Evolutionary conservation across 2,113 vertebrate species (phyloP).

Genomic region (Paramisgurnus dabryanus): DNA sequence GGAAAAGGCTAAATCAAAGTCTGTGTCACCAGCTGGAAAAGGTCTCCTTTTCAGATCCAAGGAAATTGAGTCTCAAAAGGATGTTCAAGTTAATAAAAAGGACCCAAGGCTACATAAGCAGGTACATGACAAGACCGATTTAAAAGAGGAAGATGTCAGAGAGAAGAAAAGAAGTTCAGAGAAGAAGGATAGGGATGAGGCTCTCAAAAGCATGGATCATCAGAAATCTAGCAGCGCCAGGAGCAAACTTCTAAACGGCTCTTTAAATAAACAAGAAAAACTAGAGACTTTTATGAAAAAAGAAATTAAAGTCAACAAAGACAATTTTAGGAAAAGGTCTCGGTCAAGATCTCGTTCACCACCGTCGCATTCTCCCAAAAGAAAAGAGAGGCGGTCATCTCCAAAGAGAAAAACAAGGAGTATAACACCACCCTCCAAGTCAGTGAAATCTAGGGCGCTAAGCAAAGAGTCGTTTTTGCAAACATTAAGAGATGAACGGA

Average conservation of each 20-base stretch:
- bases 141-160: conserved; percentile 80
- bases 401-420: conserved; percentile 86
- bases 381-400: conserved; percentile 84
- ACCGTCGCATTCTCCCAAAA: conserved; percentile 81
- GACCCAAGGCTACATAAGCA: conserved; percentile 90
- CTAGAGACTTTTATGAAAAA: conserved; percentile 77
- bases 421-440: conserved; percentile 80
- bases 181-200: conserved; percentile 88
- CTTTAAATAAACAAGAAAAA: conserved; percentile 80
- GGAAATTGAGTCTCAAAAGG: conserved; percentile 76
- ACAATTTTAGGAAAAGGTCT: conserved; percentile 85
- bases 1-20: conserved; percentile 84
- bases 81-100: conserved; percentile 80
- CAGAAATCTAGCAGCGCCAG: conserved; percentile 74
- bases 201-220: conserved; percentile 72
- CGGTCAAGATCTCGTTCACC: conserved; percentile 87
- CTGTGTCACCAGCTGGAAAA: conserved; percentile 84
- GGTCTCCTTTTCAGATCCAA: conserved; percentile 72
- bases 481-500: conserved; percentile 77
- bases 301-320: conserved; percentile 77
- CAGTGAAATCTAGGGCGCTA: conserved; percentile 75
- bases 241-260: conserved; percentile 85
- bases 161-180: conserved; percentile 85
- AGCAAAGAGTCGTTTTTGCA: conserved; percentile 73
- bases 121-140: conserved; percentile 79